These are phyloP conservation scores for Pomatorhinus ruficollis DNA, from an alignment of 2,113 vertebrate species.

Conservation along the genomic window DNA sequence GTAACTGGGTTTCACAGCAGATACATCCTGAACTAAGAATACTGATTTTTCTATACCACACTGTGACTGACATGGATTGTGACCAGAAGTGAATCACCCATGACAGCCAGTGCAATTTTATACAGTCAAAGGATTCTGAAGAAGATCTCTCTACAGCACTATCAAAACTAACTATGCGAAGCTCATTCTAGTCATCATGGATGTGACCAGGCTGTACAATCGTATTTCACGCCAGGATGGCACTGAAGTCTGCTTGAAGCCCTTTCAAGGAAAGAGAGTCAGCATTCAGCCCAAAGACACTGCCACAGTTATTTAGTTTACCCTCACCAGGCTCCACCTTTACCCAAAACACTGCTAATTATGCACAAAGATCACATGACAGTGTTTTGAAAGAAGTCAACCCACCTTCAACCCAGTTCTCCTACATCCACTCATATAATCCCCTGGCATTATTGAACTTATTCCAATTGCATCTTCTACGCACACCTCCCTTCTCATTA, in stretches of 20 bases:
- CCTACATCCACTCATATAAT: not conserved
- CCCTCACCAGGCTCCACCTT: not conserved
- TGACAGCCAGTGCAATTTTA: not conserved
- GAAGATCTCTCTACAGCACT: not conserved
- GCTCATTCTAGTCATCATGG: not conserved
- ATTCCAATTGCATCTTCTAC: not conserved
- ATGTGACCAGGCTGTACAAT: not conserved
- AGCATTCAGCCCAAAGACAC: not conserved
- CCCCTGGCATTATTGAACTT: not conserved
- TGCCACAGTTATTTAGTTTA: not conserved
- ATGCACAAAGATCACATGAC: not conserved
- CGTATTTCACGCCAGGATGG: not conserved
- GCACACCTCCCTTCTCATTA: accelerated
- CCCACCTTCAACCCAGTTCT: not conserved
- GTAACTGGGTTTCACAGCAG: not conserved
- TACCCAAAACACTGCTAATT: not conserved
- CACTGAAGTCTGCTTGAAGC: not conserved
- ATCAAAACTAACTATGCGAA: not conserved
- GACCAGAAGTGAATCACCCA: not conserved
- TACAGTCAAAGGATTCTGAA: not conserved
- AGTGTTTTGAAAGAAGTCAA: not conserved
- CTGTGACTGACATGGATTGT: not conserved
- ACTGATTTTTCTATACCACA: not conserved
- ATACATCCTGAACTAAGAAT: not conserved
- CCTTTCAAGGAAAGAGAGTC: not conserved